Evolutionary conservation across 53 echinoderm and acorn worm species (phyloP).

Genomic region (Mesocentrotus franciscanus): DNA sequence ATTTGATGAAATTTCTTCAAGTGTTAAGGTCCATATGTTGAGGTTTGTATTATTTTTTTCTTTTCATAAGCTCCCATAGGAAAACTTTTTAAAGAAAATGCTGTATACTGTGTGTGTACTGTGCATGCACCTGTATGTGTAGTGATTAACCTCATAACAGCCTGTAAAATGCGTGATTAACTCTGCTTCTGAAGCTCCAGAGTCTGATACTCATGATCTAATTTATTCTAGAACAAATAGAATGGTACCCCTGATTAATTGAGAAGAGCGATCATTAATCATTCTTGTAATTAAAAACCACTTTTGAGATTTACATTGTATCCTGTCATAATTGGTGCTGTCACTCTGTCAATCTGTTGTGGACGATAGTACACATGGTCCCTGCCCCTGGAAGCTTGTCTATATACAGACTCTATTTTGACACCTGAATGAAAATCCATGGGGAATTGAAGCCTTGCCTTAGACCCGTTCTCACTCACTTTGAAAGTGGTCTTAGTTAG

Average conservation of each 20-base stretch:
- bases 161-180: neutral
- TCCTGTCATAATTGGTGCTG: conserved; percentile 20
- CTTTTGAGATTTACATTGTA: neutral
- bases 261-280: conserved; percentile 9
- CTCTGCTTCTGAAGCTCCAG: neutral
- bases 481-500: no score
- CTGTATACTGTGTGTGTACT: no score
- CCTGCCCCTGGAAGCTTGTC: neutral
- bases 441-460: no score
- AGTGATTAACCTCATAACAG: neutral
- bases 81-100: neutral
- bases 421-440: no score
- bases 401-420: neutral
- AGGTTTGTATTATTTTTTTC: no score
- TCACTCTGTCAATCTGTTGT: neutral
- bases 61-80: neutral
- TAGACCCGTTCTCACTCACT: no score
- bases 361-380: neutral
- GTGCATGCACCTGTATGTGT: neutral
- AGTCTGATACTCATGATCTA: neutral
- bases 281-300: conserved; percentile 34
- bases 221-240: neutral
- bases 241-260: neutral
- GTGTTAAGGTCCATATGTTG: no score
- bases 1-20: no score